Percentiles rank a stretch among this genome's conserved stretches.
Evolutionary conservation across 2,888 invertebrate species (phyloP).

Genomic region (Ecliptopera silaceata): DNA sequence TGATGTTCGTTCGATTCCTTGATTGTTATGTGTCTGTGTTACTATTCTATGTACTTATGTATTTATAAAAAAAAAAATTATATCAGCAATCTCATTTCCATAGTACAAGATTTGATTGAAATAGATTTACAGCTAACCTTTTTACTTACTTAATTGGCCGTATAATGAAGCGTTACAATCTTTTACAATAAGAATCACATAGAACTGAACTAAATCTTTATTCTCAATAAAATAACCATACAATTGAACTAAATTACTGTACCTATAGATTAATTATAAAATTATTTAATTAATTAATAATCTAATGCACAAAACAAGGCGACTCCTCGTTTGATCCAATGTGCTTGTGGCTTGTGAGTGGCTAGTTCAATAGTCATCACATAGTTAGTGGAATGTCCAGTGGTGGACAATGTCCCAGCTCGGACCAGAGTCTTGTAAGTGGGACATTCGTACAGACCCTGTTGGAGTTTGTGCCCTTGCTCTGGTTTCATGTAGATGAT

Average conservation of each 20-base stretch:
- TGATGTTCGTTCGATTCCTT: no score
- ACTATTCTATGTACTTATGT: no score
- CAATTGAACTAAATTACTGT: not conserved
- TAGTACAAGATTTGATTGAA: no score
- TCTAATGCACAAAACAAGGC: conserved; percentile 90
- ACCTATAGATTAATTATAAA: no score
- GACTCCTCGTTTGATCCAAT: conserved; percentile 91
- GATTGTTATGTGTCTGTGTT: no score
- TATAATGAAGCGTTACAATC: no score
- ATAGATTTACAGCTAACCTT: no score
- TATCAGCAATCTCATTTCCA: no score
- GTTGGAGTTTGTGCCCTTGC: conserved; percentile 79
- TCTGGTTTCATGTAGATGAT: conserved; percentile 87
- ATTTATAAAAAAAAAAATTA: no score
- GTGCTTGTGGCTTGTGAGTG: conserved; percentile 84
- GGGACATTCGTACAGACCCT: conserved; percentile 86
- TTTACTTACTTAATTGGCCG: no score
- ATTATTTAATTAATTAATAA: conserved; percentile 46
- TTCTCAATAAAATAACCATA: not conserved
- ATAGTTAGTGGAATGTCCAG: conserved; percentile 93
- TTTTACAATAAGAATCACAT: not conserved
- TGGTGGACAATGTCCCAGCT: conserved; percentile 89
- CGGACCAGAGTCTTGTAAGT: conserved; percentile 91
- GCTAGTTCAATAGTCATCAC: conserved; percentile 88
- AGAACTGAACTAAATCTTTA: conserved; percentile 8